Evolutionary conservation across 2,888 invertebrate genomes (phyloP), one percentile per base, ranked within the genome.

Genomic region (Ecliptopera silaceata): DNA sequence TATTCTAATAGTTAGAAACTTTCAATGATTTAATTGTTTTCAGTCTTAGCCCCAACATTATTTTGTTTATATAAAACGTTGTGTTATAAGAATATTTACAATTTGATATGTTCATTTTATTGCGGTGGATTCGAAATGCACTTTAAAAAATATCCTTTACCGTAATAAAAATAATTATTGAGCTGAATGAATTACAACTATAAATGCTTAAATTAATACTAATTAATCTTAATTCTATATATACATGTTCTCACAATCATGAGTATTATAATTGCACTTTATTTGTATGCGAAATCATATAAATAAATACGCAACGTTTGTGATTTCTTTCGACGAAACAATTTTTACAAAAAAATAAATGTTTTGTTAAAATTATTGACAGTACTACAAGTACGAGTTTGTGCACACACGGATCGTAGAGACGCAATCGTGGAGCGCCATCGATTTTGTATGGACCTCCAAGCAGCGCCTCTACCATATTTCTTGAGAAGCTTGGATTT

Each of bases 241-340:
- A 61, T 90, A 90, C 89, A 90, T 61, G 67, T 74, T 88, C 84
- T 89, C 88, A 89, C 88, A 88, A 88, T 87, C 81, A 86, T 81
- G 87, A 89, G 88, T 91, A 88, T 87, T 82, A 80, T 91, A 91
- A 91, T 91, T 91, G 90, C 90, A 91, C 90, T 91, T 91, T 87
- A 86, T 85, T 88, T 82, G 81, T 81, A 86, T 86, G 84, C 80
- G 78, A 75, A 72, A 71, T 74, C 79, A 82, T 80, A 80, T 79
- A 84, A 83, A 82, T 82, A 84, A 82, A 80, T 75, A 80, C 74
- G 77, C 80, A 81, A 79, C 77, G 74, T 79, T 56, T 56, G 59
- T 57, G 49, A 56, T 64, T 61, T 59, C 60, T 58, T 51, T 59
- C 52, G 54, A 50, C 58, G 58, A 46, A 44, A 56, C 36, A 39